A percentile compares a stretch with the other conserved stretches of the same genome.
phyloP scores from a whole-genome alignment of 1,140 invertebrate genomes.

The Sitobion miscanthi region DNA sequence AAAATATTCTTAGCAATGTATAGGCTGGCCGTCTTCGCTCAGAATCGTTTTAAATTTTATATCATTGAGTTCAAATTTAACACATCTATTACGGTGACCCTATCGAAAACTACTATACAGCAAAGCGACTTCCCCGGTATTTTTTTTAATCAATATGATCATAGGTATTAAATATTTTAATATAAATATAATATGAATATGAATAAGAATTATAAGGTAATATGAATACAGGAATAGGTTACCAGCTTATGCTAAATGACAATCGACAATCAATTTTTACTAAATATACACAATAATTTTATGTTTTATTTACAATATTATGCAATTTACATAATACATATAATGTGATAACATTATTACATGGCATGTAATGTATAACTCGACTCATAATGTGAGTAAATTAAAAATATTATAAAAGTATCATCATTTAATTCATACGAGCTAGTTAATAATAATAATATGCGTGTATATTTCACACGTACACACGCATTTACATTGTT shows the following conservation, averaged over 20 bases:
- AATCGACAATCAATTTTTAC: not conserved
- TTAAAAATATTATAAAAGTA: constrained; percentile 18
- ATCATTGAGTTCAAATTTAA: too few species aligned
- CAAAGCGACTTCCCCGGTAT: too few species aligned
- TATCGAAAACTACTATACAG: too few species aligned
- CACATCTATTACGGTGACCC: too few species aligned
- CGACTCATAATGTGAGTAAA: constrained; percentile 3
- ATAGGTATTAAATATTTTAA: too few species aligned
- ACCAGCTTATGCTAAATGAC: not conserved
- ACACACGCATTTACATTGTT: not conserved
- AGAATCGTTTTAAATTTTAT: too few species aligned
- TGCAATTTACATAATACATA: constrained; percentile 36
- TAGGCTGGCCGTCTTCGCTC: too few species aligned
- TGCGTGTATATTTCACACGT: not conserved
- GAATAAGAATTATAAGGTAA: too few species aligned
- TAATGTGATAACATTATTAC: constrained; percentile 32
- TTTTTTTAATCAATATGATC: too few species aligned
- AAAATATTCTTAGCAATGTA: too few species aligned
- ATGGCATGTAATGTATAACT: constrained; percentile 40
- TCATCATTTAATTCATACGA: not conserved
- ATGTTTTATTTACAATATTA: constrained; percentile 47
- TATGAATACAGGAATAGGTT: not conserved
- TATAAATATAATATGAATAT: too few species aligned
- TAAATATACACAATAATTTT: not conserved
- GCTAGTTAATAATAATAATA: not conserved